Percentiles rank a stretch among this genome's conserved stretches.
These are phyloP conservation scores for Eremophila alpestris DNA, from an alignment of 2,797 vertebrate genomes.

Conservation along the genomic window DNA sequence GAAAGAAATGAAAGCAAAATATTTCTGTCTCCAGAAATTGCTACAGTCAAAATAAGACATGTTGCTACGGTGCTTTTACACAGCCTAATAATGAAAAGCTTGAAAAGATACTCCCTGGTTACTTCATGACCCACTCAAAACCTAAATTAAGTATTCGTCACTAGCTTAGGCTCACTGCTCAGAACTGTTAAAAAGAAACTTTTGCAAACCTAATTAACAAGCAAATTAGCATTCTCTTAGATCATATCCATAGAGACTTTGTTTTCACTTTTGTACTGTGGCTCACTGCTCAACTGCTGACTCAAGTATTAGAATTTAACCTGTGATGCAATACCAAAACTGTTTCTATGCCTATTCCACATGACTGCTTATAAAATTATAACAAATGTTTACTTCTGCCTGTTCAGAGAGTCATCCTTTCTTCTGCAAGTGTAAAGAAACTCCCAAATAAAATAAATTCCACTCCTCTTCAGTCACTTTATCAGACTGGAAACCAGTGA, in stretches of 20 bases:
- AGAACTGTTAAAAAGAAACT: constrained; percentile 22
- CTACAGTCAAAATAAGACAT: not conserved
- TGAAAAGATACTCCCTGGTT: not conserved
- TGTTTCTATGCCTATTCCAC: not conserved
- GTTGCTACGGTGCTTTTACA: not conserved
- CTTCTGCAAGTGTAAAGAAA: not conserved
- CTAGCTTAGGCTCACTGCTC: not conserved
- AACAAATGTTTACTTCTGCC: not conserved
- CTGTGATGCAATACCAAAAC: not conserved
- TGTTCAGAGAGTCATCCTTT: not conserved
- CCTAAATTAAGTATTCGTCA: constrained; percentile 7
- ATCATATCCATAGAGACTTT: constrained; percentile 5
- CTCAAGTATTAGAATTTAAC: not conserved
- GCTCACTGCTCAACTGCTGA: not conserved
- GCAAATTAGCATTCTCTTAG: constrained; percentile 8
- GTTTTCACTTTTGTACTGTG: not conserved
- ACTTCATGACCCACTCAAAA: constrained; percentile 11
- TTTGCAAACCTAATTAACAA: constrained; percentile 41
- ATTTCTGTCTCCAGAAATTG: not conserved
- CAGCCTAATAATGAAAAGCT: not conserved
- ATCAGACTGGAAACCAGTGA: not conserved
- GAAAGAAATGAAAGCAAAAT: not conserved
- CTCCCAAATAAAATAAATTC: not conserved
- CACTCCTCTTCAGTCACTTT: not conserved
- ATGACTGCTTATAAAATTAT: not conserved